phyloP scores from a whole-genome alignment of 2,797 vertebrate species.

The Mallotus villosus region DNA sequence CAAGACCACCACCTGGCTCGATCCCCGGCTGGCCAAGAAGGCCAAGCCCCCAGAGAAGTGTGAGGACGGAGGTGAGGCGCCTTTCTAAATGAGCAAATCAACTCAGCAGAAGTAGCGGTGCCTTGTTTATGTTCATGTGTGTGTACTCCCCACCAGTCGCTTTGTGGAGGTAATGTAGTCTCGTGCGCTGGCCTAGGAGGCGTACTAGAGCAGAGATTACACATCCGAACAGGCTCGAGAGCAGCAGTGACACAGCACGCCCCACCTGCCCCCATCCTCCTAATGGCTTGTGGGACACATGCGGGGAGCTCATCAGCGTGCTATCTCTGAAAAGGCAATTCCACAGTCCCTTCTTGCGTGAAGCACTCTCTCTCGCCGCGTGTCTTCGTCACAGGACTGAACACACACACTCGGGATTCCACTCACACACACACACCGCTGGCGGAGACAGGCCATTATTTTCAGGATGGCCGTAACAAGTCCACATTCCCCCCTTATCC shows the following conservation, averaged over 20 bases:
- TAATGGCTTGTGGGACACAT: constrained; percentile 62
- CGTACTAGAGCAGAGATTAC: constrained; percentile 23
- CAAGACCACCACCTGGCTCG: constrained; percentile 98
- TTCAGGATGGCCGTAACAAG: constrained; percentile 39
- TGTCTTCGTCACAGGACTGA: constrained; percentile 55
- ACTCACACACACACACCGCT: constrained; percentile 12
- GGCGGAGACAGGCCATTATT: constrained; percentile 39
- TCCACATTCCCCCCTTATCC: constrained; percentile 13
- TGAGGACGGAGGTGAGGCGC: constrained; percentile 91
- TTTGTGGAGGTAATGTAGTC: constrained; percentile 11
- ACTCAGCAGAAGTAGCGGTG: not conserved
- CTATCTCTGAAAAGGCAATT: constrained; percentile 65
- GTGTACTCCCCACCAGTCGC: constrained; percentile 11
- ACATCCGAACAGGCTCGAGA: constrained; percentile 38
- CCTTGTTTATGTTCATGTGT: not conserved
- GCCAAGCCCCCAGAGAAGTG: constrained; percentile 97
- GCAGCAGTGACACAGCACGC: constrained; percentile 47
- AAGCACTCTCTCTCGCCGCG: constrained; percentile 52
- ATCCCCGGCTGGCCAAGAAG: constrained; percentile 94
- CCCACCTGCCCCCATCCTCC: constrained; percentile 35
- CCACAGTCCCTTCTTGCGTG: constrained; percentile 60
- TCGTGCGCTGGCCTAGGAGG: constrained; percentile 31
- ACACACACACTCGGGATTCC: constrained; percentile 15
- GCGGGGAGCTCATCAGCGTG: constrained; percentile 61
- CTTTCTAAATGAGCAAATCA: no score